These are phyloP conservation scores for Gallinago jamesoni DNA, from an alignment of 2,113 vertebrate genomes.

Conservation along the genomic window DNA sequence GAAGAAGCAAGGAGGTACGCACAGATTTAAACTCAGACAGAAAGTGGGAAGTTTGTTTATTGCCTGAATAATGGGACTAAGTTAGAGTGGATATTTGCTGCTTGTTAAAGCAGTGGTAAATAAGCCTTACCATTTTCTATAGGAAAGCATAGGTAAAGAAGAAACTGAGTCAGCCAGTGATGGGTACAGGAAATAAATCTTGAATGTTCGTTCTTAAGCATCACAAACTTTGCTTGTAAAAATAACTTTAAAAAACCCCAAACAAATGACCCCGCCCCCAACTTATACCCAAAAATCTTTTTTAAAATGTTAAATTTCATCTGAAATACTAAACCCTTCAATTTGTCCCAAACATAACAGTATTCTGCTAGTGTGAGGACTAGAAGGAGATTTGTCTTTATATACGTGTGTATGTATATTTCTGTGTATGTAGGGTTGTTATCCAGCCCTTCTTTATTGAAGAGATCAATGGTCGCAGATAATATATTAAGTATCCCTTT, in stretches of 20 bases:
- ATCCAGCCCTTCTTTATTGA: background rate
- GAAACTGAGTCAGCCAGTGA: background rate
- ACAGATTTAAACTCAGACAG: background rate
- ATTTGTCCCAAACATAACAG: background rate
- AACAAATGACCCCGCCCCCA: background rate
- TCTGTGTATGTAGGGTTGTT: background rate
- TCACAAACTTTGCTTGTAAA: background rate
- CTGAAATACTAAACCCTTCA: background rate
- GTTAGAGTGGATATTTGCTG: background rate
- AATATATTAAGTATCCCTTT: background rate
- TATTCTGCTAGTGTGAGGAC: background rate
- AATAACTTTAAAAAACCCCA: background rate
- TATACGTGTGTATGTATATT: background rate
- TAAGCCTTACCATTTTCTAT: background rate
- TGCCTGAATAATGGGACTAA: background rate
- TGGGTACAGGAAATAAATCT: background rate
- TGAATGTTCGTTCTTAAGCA: background rate
- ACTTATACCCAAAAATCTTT: background rate
- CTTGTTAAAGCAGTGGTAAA: background rate
- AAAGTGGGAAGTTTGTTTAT: background rate
- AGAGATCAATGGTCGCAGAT: background rate
- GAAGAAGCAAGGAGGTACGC: conserved; percentile 94
- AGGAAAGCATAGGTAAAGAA: background rate
- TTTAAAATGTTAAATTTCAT: background rate
- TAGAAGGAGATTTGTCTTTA: background rate